Evolutionary conservation across 2,113 vertebrate species (phyloP).

Genomic region (Pomatostomus ruficeps): DNA sequence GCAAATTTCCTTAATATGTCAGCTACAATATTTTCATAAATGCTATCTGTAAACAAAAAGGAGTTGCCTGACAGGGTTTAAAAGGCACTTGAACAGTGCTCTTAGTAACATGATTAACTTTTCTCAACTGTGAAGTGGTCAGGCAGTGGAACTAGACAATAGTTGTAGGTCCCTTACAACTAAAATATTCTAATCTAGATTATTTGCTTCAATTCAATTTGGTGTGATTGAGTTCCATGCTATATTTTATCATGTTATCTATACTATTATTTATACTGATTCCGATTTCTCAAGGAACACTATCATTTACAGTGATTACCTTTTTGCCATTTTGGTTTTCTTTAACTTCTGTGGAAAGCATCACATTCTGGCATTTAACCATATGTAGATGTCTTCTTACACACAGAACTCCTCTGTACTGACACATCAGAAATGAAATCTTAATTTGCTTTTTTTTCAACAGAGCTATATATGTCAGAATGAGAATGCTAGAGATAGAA

Average conservation of each 20-base stretch:
- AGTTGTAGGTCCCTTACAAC: neutral
- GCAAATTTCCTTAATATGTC: neutral
- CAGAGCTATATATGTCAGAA: neutral
- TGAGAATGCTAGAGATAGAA: neutral
- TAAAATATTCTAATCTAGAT: neutral
- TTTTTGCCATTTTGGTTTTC: neutral
- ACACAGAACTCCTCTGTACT: neutral
- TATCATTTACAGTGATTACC: neutral
- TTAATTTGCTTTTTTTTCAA: neutral
- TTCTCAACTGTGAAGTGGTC: neutral
- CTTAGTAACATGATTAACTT: neutral
- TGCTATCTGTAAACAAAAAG: neutral
- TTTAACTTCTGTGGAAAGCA: neutral
- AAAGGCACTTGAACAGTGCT: neutral
- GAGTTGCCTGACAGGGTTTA: neutral
- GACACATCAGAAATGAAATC: neutral
- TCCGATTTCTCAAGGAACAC: neutral
- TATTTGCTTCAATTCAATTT: neutral
- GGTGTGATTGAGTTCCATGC: neutral
- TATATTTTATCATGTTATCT: neutral
- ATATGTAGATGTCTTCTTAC: neutral
- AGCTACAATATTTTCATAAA: neutral
- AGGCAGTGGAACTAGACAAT: neutral
- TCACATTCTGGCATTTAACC: neutral
- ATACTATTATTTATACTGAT: neutral